Base-by-base conservation (phyloP, 2,888 invertebrate species). In the Amphipyra tragopoginis region DNA sequence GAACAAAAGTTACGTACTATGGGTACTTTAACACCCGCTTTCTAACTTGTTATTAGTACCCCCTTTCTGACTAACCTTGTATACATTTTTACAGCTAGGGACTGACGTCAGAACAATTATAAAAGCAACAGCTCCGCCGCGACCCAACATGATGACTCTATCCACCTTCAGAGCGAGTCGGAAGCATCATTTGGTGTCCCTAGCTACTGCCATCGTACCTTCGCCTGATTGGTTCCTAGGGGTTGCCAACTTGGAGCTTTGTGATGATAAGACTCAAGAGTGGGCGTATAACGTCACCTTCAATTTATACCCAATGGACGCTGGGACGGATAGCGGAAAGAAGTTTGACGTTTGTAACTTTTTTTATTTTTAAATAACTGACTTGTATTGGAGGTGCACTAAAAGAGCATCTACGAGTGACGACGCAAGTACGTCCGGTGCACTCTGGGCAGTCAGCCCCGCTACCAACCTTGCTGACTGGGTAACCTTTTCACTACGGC, bases 161-260 rank as follows among this genome's bases (percentile, higher is more conserved):
- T 84, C 92, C 0, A 90, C 87, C 53, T 93, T 94, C 67, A 85
- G 93, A 8, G 90, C 84, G 0, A 90, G 86, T n/a, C 82, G 76
- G 9, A 83, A 87, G 5, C 88, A 92, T 56, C 94, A 94, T 57
- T 77, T 91, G 11, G 88, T 94, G 1, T 93, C 94, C 0, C 64
- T 94, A 5, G 93, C 89, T 1, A 86, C 91, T 0, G 93, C 91
- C 1, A 88, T 94, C 15, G 72, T 92, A 38, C 94, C 94, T 0
- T 94, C 99, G 0, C 99, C 99, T 0, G 99, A 99, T 91, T 99
- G 99, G 99, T 97, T 99, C 70, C 97, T 99, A 1, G 99, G 99
- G 1, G 96, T 99, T 0, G 97, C 97, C 40, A 97, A 97, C 0
- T 91, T 99, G 56, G 98, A 99, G 86, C 94, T 99, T 1, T 99